Evolutionary conservation across 2,113 vertebrate genomes (phyloP).

Genomic region (Trogon melanurus): DNA sequence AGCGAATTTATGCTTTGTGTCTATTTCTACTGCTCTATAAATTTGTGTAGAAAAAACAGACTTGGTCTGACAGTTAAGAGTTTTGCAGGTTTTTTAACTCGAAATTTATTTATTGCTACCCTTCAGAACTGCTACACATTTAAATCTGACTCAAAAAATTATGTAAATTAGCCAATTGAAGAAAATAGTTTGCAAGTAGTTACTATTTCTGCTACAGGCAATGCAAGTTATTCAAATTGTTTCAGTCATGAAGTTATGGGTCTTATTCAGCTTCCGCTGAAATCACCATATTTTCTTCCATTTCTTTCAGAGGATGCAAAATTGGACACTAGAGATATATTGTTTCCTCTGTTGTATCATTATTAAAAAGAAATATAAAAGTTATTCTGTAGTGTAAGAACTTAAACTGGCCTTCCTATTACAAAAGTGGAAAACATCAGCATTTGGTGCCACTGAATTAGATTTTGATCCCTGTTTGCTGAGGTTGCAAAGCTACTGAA

Average conservation of each 20-base stretch:
- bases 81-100: background rate
- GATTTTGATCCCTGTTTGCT: background rate
- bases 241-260: background rate
- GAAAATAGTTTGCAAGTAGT: background rate
- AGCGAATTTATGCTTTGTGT: background rate
- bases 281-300: background rate
- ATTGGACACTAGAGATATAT: background rate
- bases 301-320: background rate
- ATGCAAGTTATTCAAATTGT: background rate
- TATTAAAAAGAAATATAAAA: background rate
- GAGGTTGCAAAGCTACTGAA: background rate
- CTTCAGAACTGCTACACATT: background rate
- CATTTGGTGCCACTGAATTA: background rate
- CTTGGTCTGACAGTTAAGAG: background rate
- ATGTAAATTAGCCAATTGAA: constrained; percentile 4
- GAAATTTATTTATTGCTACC: background rate
- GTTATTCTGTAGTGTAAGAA: background rate
- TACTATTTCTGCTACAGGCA: background rate
- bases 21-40: background rate
- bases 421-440: background rate
- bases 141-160: background rate
- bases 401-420: background rate
- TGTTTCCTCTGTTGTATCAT: background rate
- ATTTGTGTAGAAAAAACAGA: background rate
- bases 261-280: background rate